A percentile compares a stretch with the other conserved stretches of the same genome.
These are phyloP conservation scores for Oopsacas minuta DNA, from an alignment of 37 sponge, comb jelly and placozoan genomes.

Conservation along the genomic window DNA sequence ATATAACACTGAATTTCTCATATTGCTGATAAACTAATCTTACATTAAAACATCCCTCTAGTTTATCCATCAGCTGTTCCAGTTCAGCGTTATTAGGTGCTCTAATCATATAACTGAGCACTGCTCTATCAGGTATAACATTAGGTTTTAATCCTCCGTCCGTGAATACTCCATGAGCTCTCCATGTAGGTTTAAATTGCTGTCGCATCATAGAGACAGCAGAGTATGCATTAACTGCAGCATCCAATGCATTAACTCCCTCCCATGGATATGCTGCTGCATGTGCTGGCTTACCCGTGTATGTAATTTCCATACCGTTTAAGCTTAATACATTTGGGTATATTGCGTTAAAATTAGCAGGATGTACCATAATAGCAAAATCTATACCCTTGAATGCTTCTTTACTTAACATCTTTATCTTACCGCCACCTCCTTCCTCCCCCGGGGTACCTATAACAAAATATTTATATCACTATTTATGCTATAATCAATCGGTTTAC, in stretches of 20 bases:
- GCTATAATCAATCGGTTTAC: too few relatives aligned
- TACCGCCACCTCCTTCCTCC: constrained; percentile 78
- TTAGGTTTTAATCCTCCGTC: constrained; percentile 68
- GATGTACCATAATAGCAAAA: constrained; percentile 86
- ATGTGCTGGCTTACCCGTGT: constrained; percentile 27
- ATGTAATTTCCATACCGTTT: constrained; percentile 20
- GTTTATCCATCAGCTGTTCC: constrained; percentile 26
- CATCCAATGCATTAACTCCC: constrained; percentile 88
- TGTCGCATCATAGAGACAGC: constrained; percentile 66
- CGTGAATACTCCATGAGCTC: constrained; percentile 65
- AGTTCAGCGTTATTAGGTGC: constrained; percentile 45
- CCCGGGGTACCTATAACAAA: constrained; percentile 75
- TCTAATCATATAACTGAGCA: constrained; percentile 36
- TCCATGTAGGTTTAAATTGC: constrained; percentile 72
- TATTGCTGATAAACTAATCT: too few relatives aligned
- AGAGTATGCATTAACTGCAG: constrained; percentile 76
- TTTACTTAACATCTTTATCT: constrained; percentile 44
- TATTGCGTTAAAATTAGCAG: constrained; percentile 11
- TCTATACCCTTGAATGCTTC: constrained; percentile 67
- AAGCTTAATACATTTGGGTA: constrained; percentile 28
- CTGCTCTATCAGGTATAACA: constrained; percentile 51
- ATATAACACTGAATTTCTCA: too few relatives aligned
- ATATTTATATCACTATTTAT: too few relatives aligned
- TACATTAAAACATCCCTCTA: constrained; percentile 28
- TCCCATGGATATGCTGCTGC: constrained; percentile 51